Base-by-base conservation (phyloP, 2,113 vertebrate genomes). In the Dolichallabes microphthalmus region DNA sequence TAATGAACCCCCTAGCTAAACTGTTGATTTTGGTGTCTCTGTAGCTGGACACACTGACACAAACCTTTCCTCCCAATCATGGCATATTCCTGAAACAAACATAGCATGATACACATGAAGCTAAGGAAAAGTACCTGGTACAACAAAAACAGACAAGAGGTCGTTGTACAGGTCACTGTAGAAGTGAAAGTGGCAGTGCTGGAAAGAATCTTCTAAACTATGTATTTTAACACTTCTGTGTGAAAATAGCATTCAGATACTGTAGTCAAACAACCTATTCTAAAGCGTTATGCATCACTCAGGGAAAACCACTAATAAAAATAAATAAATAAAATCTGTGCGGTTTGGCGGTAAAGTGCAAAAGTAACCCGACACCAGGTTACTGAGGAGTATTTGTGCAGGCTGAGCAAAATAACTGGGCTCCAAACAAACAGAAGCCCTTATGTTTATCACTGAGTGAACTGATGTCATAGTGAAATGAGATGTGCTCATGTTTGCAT, bases 351-450 rank as follows among this genome's bases (percentile, higher is more conserved):
- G 32, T 27, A 50, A 74, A 11, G 7, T 60, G 45, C 25, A 19
- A 50, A 83, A 84, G n/a, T 9, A 55, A 80, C 12, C 15, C 15
- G 52, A 78, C 74, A 35, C 45, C 7, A 8, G 1, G 25, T 12
- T 19, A 32, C 7, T 77, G 35, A 52, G 32, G 10, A 63, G 39
- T 32, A n/a, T 84, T 76, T 76, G 61, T 77, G 35, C 58, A 32
- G n/a, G 3, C 15, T 64, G 73, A 76, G n/a, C 22, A 45, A 45
- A 53, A 45, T 74, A 45, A 86, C 58, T 60, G 80, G 2, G 25
- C 74, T 78, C 13, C 12, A 68, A 86, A 8, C n/a, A 76, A 86
- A 87, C 22, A 87, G 53, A 69, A 74, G 66, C 52, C 22, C 11
- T 22, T 19, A 60, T 80, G 58, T 77, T 82, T 53, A 53, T 79